Base-by-base conservation (phyloP, 2,888 invertebrate species). In the Drosophila lutescens region DNA sequence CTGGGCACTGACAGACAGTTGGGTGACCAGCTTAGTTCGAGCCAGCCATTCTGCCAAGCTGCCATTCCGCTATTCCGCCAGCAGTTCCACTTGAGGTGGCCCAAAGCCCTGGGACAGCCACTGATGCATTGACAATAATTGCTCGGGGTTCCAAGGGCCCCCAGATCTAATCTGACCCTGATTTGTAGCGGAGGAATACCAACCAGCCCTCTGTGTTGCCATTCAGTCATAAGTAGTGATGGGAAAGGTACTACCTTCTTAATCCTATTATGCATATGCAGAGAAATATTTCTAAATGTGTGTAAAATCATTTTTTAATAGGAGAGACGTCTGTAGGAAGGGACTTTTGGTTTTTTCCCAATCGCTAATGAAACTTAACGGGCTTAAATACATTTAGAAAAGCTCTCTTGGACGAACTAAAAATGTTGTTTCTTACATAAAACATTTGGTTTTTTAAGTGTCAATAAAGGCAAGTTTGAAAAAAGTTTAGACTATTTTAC, bases 51-150 rank as follows among this genome's bases (percentile, higher is more conserved):
- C 41, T 41, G 46, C 13, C 38, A 17, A 9, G 8, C 41, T 41
- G 46, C 13, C 38, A 34, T 15, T 38, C 17, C 13, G 47, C 32
- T 67, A 41, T 15, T 47, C 26, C 12, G 65, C 82, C 88, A 79
- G 82, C 85, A 82, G 82, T 87, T 84, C 85, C 87, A 86, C 74
- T 65, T 69, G 77, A 79, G 62, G 65, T 72, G 63, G 53, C 61
- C 55, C 63, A 46, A 34, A 46, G 49, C 50, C 65, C 77, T 62
- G 38, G 44, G 40, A 50, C 49, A 56, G 62, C 50, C 56, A 46
- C 55, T 54, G 66, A 34, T 26, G 41, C 55, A 55, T 43, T 47
- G 67, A 55, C 67, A 53, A 53, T 60, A 69, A 59, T 70, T 59
- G 60, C 58, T 49, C 41, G 30, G 43, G 53, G 49, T 40, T 55